Evolutionary conservation across 2,888 invertebrate species (phyloP), one percentile per base, ranked within the genome.

Genomic region (Acronicta aceris): DNA sequence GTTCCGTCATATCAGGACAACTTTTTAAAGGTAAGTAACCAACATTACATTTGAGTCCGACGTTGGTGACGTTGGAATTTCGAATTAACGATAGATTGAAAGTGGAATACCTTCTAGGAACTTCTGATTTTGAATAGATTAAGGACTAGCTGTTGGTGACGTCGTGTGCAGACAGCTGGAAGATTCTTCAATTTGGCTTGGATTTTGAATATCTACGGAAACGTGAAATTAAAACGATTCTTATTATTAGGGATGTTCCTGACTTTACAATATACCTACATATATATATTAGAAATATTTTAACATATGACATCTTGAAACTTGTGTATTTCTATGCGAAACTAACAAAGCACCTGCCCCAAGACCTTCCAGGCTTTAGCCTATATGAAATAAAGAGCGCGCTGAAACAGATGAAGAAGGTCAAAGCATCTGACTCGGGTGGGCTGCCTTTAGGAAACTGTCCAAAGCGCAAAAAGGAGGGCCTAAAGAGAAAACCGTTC

Each of bases 31-130:
- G n/a, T 33, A 21, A 4, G n/a, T 17, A 5, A 43, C 33, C 33
- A 33, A 30, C 36, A 13, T 36, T 36, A 27, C 27, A 7, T 27
- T 42, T 10, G 9, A 30, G 51, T 58, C 30, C 17, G 51, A 38
- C 8, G 10, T 46, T 47, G 47, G 52, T 52, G 49, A 47, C 36
- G 12, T 47, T 30, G 50, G 49, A 42, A 54, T 43, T 53, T 36
- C 9, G n/a, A 47, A 67, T 41, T 12, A 49, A 41, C 45, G 30
- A 16, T 27, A 47, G 45, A 53, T 57, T 56, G 38, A 15, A 38
- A 50, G 33, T 27, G 15, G 16, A 21, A 41, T 15, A 43, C 15
- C 42, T 41, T 10, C 42, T 47, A 41, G 40, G 55, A 51, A 59
- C 13, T 36, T 55, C 41, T 25, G 16, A 40, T 46, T 46, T 58